phyloP scores from a whole-genome alignment of 2,113 vertebrate species.

The Eulemur rufifrons region DNA sequence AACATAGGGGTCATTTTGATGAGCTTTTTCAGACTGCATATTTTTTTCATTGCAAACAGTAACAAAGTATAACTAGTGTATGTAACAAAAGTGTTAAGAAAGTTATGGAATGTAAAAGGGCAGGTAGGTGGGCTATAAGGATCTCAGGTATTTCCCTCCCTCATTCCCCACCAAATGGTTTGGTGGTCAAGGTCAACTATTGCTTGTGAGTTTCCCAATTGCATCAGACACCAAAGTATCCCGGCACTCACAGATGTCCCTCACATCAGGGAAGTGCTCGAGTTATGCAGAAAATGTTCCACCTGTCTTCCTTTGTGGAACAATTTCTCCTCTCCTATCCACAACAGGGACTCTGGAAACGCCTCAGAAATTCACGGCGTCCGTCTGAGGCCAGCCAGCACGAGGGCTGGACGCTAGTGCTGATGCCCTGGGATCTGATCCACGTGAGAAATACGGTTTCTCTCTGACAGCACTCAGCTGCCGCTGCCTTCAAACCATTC shows the following conservation, averaged over 20 bases:
- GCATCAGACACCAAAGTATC: not conserved
- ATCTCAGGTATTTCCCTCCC: not conserved
- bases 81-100: not conserved
- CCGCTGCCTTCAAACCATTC: not conserved
- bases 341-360: conserved; percentile 16
- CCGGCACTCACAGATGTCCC: not conserved
- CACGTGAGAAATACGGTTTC: not conserved
- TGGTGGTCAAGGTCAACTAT: not conserved
- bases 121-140: not conserved
- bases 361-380: conserved; percentile 36
- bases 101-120: not conserved
- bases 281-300: conserved; percentile 54
- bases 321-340: conserved; percentile 44
- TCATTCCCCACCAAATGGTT: not conserved
- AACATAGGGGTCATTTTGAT: not conserved
- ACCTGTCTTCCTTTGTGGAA: not conserved
- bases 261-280: not conserved
- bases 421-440: not conserved
- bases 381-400: conserved; percentile 37
- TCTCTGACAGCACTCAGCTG: conserved; percentile 56
- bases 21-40: not conserved
- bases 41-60: not conserved
- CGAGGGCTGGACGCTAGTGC: not conserved
- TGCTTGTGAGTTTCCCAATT: not conserved
- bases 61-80: not conserved